Conservation (phyloP, 2,113 vertebrate species). For the Tautogolabrus adspersus region DNA sequence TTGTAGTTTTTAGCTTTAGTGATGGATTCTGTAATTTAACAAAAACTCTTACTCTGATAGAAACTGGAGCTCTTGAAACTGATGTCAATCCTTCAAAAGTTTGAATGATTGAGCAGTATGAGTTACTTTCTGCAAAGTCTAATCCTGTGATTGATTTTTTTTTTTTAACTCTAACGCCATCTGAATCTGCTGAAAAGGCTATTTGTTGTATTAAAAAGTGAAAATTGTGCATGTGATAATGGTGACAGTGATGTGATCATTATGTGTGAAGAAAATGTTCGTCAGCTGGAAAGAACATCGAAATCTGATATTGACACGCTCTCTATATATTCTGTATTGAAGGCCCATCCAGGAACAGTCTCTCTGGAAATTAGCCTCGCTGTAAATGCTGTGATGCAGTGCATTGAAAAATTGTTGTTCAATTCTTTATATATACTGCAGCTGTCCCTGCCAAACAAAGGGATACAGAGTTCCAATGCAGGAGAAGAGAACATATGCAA, state of each 20-base stretch:
- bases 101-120: background rate
- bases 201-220: background rate
- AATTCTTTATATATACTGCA: too few species aligned
- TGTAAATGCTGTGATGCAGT: too few species aligned
- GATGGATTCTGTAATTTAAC: slow-evolving; percentile 11
- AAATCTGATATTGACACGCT: too few species aligned
- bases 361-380: too few species aligned
- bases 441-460: too few species aligned
- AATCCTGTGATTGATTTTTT: background rate
- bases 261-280: too few species aligned
- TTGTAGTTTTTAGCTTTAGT: slow-evolving; percentile 28
- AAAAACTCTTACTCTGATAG: background rate
- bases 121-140: background rate
- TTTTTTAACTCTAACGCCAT: background rate
- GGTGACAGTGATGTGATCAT: background rate
- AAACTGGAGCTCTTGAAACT: background rate
- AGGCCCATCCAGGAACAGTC: too few species aligned
- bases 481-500: too few species aligned
- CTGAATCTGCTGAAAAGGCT: background rate
- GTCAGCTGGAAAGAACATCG: too few species aligned
- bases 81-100: background rate
- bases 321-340: too few species aligned
- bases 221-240: background rate
- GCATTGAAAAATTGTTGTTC: too few species aligned
- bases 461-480: too few species aligned